Conservation (phyloP, 2,113 vertebrate species). For the Platysteira castanea region DNA sequence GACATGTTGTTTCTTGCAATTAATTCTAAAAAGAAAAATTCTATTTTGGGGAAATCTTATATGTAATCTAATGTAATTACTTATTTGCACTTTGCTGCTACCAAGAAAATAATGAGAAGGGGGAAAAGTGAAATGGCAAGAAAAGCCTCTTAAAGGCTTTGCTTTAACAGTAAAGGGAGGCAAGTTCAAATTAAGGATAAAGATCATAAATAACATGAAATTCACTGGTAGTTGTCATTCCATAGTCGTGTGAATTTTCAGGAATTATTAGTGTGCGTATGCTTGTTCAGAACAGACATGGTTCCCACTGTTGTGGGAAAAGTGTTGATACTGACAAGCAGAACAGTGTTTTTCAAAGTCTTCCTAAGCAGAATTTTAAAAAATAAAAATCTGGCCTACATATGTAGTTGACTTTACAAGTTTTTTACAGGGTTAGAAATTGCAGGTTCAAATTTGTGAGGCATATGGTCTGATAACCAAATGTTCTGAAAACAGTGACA, state of each 20-base stretch:
- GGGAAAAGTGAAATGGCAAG: not conserved
- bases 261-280: not conserved
- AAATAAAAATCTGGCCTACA: not conserved
- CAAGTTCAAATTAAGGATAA: not conserved
- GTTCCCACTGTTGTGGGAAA: not conserved
- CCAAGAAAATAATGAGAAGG: not conserved
- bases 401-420: not conserved
- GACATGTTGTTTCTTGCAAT: not conserved
- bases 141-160: not conserved
- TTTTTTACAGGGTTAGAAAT: not conserved
- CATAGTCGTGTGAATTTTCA: not conserved
- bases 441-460: not conserved
- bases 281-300: not conserved
- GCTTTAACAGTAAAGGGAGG: not conserved
- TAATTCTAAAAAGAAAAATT: not conserved
- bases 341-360: not conserved
- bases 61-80: not conserved
- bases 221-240: not conserved
- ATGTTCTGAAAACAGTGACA: not conserved
- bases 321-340: not conserved
- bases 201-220: not conserved
- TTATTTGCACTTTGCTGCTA: not conserved
- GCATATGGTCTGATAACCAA: not conserved
- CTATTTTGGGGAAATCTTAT: not conserved
- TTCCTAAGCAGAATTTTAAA: not conserved